Base-by-base conservation (phyloP, 2,797 vertebrate genomes). In the Paedocypris micromegethes region DNA sequence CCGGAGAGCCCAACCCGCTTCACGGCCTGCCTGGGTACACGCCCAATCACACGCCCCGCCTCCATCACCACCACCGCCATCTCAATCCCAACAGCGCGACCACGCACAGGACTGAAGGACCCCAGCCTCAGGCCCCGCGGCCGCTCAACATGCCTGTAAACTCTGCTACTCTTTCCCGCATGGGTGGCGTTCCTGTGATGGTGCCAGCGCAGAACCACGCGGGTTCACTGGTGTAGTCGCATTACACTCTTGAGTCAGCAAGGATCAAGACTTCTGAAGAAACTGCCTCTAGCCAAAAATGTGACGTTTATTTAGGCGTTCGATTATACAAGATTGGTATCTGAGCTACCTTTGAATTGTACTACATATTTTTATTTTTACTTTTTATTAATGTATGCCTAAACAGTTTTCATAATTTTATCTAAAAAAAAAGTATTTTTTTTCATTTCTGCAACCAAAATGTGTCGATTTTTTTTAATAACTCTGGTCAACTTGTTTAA, bases 141-240 rank as follows among this genome's bases (percentile, higher is more conserved):
- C 80, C 81, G 0, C 74, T 78, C 52, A 72, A 81, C 4, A 64
- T 75, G 41, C 68, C 54, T 80, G 37, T 89, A 73, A 87, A 86
- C 60, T 75, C 88, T 38, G 87, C 90, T 66, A 84, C 90, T 1
- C 81, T 96, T 74, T 84, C 84, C 2, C 87, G 90, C 43, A 88
- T 89, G 75, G 93, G 93, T 0, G 88, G 87, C 0, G 83, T 96
- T 0, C 88, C 93, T 0, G 85, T 97, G 72, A 92, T 92, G 91
- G 91, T 95, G 75, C 93, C 94, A 0, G 86, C 91, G 2, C 93
- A 95, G 77, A 95, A 87, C 83, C 92, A 95, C 72, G 91, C 91
- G 0, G 95, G 95, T 5, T 98, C 95, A 2, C 87, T 98, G 70
- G 95, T 98, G 85, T 98, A 91, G 90, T 66, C 6, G 51, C 41